Percentiles rank a stretch among this genome's conserved stretches.
Evolutionary conservation across 2,113 vertebrate species (phyloP).

Genomic region (Platysteira castanea): DNA sequence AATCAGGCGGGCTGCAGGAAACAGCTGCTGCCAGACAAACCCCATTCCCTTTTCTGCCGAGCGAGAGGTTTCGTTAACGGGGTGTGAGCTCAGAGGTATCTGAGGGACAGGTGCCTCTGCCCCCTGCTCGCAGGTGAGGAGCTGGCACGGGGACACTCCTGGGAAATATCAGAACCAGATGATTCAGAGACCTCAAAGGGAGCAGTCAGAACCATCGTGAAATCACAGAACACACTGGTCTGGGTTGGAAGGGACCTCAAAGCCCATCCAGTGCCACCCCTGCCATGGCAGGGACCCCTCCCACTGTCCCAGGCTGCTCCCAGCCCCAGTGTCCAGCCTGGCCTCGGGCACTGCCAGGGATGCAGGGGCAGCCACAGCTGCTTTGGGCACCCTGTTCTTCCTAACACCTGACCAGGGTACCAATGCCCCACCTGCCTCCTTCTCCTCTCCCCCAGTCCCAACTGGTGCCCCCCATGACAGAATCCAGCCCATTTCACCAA

Average conservation of each 20-base stretch:
- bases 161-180: rapidly evolving
- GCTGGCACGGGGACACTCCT: neutral
- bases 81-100: neutral
- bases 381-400: neutral
- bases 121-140: neutral
- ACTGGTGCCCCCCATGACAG: rapidly evolving
- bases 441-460: rapidly evolving
- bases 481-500: neutral
- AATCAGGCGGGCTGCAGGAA: neutral
- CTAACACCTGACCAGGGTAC: neutral
- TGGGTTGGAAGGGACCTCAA: rapidly evolving
- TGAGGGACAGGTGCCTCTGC: neutral
- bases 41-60: neutral
- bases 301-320: neutral
- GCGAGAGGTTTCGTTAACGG: neutral
- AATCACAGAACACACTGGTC: neutral
- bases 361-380: neutral
- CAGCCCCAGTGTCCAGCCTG: neutral
- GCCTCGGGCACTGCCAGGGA: neutral
- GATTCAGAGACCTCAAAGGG: neutral
- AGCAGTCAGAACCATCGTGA: neutral
- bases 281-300: neutral
- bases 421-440: neutral
- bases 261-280: neutral
- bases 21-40: neutral